These are phyloP conservation scores for Cantharis rufa DNA, from an alignment of 2,888 invertebrate species.

Conservation along the genomic window DNA sequence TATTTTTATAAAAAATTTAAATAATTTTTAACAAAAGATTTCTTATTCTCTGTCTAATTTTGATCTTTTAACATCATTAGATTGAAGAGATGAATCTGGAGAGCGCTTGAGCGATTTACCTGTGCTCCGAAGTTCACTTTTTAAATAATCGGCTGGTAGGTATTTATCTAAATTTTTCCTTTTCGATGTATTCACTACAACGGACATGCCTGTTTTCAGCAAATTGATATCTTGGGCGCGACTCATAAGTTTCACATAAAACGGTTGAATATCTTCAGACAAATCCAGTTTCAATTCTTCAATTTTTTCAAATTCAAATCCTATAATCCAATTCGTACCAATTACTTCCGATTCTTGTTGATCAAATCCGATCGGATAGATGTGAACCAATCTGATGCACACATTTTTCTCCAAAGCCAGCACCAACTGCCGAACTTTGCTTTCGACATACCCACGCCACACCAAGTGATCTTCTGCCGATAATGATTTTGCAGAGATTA, in stretches of 20 bases:
- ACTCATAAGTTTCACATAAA: conserved; percentile 83
- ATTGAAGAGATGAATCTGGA: not conserved
- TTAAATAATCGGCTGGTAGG: conserved; percentile 70
- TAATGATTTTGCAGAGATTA: conserved; percentile 81
- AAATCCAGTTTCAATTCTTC: conserved; percentile 90
- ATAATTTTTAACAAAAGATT: too few species aligned
- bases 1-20: too few species aligned
- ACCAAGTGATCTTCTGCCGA: conserved; percentile 87
- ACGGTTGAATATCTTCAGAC: conserved; percentile 88
- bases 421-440: conserved; percentile 87
- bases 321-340: conserved; percentile 96
- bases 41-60: not conserved
- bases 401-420: conserved; percentile 88
- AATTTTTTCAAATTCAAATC: conserved; percentile 87
- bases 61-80: not conserved
- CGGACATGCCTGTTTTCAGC: conserved; percentile 74
- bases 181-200: conserved; percentile 87
- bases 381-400: conserved; percentile 90
- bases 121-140: conserved; percentile 61
- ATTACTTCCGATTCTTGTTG: conserved; percentile 56
- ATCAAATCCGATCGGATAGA: conserved; percentile 88
- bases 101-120: not conserved
- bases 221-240: conserved; percentile 74
- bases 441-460: conserved; percentile 96
- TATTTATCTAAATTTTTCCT: conserved; percentile 77